Conservation (phyloP, 2,797 vertebrate genomes). For the Paramormyrops hopkinsi region DNA sequence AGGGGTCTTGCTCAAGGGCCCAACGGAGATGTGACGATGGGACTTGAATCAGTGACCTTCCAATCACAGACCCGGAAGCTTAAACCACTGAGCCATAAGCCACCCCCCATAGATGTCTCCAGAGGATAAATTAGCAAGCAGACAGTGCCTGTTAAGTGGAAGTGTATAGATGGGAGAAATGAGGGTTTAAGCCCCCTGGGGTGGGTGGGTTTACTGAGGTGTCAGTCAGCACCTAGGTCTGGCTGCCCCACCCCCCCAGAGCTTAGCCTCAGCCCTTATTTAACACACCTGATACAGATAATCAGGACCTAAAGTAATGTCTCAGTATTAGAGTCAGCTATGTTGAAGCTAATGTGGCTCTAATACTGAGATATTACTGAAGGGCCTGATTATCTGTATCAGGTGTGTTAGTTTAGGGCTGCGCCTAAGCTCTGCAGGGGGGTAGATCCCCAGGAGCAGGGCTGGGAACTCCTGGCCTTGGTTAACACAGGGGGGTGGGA, state of each 20-base stretch:
- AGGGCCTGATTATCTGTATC: background rate
- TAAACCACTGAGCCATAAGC: background rate
- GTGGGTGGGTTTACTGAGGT: background rate
- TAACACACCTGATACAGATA: background rate
- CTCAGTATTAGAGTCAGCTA: background rate
- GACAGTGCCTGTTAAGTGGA: background rate
- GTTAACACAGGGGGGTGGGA: background rate
- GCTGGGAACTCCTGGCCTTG: background rate
- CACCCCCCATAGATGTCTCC: background rate
- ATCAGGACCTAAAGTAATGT: background rate
- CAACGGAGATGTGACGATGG: background rate
- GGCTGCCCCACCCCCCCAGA: background rate
- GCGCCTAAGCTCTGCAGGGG: background rate
- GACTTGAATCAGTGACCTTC: background rate
- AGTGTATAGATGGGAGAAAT: background rate
- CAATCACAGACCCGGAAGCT: background rate
- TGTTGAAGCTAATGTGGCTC: background rate
- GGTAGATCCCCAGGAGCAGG: background rate
- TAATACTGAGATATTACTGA: background rate
- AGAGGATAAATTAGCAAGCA: background rate
- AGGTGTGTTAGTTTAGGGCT: background rate
- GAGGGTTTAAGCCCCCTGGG: background rate
- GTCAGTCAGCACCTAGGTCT: background rate
- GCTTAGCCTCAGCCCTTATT: background rate
- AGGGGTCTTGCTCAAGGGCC: background rate